These are phyloP conservation scores for Lithophane ornitopus DNA, from an alignment of 2,888 invertebrate genomes.

Conservation along the genomic window DNA sequence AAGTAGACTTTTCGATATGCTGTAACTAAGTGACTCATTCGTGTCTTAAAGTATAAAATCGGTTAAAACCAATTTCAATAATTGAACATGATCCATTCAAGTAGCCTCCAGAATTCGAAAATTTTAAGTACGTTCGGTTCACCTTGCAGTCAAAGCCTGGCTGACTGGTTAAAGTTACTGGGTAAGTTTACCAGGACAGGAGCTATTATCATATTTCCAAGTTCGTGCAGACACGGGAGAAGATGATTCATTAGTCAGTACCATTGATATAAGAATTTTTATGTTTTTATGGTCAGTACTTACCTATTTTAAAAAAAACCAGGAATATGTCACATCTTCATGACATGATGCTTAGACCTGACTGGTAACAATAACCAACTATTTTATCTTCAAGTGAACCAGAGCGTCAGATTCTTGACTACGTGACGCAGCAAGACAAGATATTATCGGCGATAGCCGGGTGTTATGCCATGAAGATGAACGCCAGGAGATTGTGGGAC, in stretches of 20 bases:
- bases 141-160: background rate
- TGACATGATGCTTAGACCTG: background rate
- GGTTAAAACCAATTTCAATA: background rate
- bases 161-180: background rate
- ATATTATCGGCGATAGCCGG: slow-evolving; percentile 96
- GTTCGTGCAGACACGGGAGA: background rate
- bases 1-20: slow-evolving; percentile 67
- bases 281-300: no score
- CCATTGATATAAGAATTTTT: no score
- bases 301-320: background rate
- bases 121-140: background rate
- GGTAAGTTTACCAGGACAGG: background rate
- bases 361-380: background rate
- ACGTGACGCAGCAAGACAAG: slow-evolving; percentile 97
- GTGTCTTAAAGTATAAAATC: background rate
- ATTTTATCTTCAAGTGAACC: slow-evolving; percentile 74
- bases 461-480: slow-evolving; percentile 93
- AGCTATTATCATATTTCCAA: background rate
- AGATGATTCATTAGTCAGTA: background rate
- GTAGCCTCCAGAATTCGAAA: background rate
- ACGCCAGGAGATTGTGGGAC: slow-evolving; percentile 79
- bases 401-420: slow-evolving; percentile 97
- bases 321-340: background rate
- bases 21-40: background rate
- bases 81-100: background rate